Base-by-base conservation (phyloP, 2,888 invertebrate genomes). In the Euclidia mi region DNA sequence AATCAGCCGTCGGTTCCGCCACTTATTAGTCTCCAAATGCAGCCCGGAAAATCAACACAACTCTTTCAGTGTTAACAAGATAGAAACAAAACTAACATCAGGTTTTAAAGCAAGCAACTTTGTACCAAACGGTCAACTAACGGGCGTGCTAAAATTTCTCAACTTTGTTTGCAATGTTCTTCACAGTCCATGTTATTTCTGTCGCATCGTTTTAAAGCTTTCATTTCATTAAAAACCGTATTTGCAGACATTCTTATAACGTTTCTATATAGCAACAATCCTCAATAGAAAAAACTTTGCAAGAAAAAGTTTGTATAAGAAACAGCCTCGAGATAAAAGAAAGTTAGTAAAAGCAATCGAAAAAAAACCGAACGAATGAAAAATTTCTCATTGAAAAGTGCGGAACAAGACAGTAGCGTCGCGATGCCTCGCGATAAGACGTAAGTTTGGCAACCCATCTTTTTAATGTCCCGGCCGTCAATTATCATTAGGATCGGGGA, bases 401-500 rank as follows among this genome's bases (percentile, higher is more conserved):
- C 66, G 71, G 70, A 48, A 70, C 56, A 65, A 63, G 62, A 77
- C 75, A 44, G 59, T 68, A 50, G 57, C 50, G 60, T 41, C 59
- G 55, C 64, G 65, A 73, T 78, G 71, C 71, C 66, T 66, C 65
- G 50, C 81, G 81, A 89, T 90, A 87, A 73, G 65, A 82, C 82
- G 83, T 77, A 90, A 91, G 81, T 91, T 91, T 82, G 83, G 85
- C 86, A 75, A 90, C 87, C 85, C 85, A 84, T 91, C 87, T 90
- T 87, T 90, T 89, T 90, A 89, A 90, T 87, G 88, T 84, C 85
- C 78, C 59, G 67, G 78, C 74, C 88, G 84, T 91, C 90, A 92
- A 92, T 91, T 92, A 90, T 89, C 91, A 92, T 91, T 91, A 90
- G 84, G 87, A 88, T 87, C 82, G 78, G 80, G 78, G 74, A 78